phyloP scores from a whole-genome alignment of 2,797 vertebrate genomes.

The Chloroceryle inda region DNA sequence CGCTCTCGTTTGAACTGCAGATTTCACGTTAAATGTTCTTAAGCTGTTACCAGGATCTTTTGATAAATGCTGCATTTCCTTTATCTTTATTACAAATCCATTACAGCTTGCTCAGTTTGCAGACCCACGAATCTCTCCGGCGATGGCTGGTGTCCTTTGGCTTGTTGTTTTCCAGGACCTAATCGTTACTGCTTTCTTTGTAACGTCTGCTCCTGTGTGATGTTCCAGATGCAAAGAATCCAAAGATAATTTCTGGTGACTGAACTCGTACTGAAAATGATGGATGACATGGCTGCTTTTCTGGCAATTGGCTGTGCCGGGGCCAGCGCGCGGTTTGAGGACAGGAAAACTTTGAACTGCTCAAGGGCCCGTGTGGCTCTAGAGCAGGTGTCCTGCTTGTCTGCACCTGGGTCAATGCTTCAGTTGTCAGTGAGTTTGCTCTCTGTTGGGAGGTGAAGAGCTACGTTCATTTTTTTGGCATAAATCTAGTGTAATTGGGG shows the following conservation, averaged over 20 bases:
- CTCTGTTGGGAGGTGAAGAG: not conserved
- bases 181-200: not conserved
- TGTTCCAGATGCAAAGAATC: not conserved
- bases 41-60: conserved; percentile 16
- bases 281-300: not conserved
- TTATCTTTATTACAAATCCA: not conserved
- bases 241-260: not conserved
- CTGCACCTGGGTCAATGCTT: not conserved
- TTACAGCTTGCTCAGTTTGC: conserved; percentile 18
- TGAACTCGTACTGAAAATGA: not conserved
- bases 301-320: not conserved
- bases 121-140: not conserved
- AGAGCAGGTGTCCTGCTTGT: not conserved
- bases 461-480: not conserved
- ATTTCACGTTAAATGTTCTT: not conserved
- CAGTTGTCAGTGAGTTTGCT: not conserved
- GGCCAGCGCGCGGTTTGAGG: rapidly evolving
- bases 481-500: rapidly evolving
- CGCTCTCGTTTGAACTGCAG: not conserved
- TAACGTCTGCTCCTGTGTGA: not conserved
- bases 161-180: not conserved
- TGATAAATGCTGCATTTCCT: not conserved
- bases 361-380: not conserved
- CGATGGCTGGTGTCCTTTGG: not conserved
- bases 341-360: not conserved